Conservation (phyloP, 2,113 vertebrate species). For the Crypturellus undulatus region DNA sequence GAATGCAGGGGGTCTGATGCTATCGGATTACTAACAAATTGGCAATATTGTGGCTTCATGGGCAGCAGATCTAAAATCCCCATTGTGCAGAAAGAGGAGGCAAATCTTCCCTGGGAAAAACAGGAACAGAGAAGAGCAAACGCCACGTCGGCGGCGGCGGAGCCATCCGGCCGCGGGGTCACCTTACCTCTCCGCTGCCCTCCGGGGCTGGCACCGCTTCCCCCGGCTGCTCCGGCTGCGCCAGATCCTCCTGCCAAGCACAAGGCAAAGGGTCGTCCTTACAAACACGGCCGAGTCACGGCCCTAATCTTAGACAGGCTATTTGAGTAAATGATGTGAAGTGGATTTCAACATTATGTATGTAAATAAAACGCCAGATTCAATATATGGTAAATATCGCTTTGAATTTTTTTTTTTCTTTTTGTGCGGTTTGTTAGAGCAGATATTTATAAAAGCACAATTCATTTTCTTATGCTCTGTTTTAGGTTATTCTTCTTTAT, state of each 20-base stretch:
- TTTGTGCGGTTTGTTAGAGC: not conserved
- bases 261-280: not conserved
- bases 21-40: not conserved
- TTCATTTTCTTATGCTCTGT: not conserved
- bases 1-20: not conserved
- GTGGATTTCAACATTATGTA: not conserved
- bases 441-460: not conserved
- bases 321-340: accelerated
- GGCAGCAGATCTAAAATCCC: not conserved
- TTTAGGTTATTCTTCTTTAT: not conserved
- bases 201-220: conserved; percentile 38
- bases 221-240: conserved; percentile 1
- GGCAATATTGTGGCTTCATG: accelerated
- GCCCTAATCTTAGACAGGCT: not conserved
- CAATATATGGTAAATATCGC: not conserved
- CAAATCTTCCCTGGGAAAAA: not conserved
- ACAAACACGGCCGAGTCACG: not conserved
- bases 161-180: accelerated
- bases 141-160: accelerated
- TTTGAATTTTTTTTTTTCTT: not conserved
- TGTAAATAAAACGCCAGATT: accelerated
- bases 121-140: accelerated
- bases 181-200: conserved; percentile 55
- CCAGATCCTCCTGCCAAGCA: conserved; percentile 75
- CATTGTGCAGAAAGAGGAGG: not conserved